These are phyloP conservation scores for Platyscapa corneri DNA, from an alignment of 1,140 invertebrate genomes.

Conservation along the genomic window DNA sequence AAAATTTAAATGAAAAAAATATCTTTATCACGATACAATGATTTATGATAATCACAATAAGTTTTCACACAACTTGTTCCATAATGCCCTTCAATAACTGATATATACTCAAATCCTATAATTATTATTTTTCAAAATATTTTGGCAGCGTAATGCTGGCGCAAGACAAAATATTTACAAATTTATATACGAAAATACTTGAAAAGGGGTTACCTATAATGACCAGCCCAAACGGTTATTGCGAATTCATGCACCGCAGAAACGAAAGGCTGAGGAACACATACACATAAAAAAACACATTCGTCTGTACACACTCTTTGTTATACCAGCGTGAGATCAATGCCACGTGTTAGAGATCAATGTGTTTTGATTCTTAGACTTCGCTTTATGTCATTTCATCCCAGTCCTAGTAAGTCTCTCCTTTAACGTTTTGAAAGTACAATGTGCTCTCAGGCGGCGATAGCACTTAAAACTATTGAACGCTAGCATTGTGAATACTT, in stretches of 20 bases:
- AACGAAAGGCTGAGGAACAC: constrained; percentile 33
- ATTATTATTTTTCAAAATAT: constrained; percentile 20
- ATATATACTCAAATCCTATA: not conserved
- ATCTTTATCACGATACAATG: no score
- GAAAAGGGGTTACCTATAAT: constrained; percentile 39
- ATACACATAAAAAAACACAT: not conserved
- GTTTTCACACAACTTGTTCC: no score
- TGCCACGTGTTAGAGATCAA: constrained; percentile 74
- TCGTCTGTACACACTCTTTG: not conserved
- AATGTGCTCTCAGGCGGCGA: constrained; percentile 50
- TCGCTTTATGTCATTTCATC: constrained; percentile 64
- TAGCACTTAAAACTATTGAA: constrained; percentile 52
- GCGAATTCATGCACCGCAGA: constrained; percentile 43
- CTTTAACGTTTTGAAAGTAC: not conserved
- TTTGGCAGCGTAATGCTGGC: not conserved
- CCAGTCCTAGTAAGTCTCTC: constrained; percentile 22
- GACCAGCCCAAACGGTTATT: constrained; percentile 25
- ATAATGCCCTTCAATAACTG: not conserved
- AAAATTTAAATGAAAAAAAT: no score
- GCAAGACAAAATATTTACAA: constrained; percentile 36
- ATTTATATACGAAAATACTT: constrained; percentile 15
- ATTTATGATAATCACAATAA: no score
- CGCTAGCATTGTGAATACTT: not conserved
- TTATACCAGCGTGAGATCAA: constrained; percentile 61
- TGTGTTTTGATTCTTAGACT: constrained; percentile 76